Evolutionary conservation across 1,140 invertebrate genomes (phyloP).

Genomic region (Drosophila insularis): DNA sequence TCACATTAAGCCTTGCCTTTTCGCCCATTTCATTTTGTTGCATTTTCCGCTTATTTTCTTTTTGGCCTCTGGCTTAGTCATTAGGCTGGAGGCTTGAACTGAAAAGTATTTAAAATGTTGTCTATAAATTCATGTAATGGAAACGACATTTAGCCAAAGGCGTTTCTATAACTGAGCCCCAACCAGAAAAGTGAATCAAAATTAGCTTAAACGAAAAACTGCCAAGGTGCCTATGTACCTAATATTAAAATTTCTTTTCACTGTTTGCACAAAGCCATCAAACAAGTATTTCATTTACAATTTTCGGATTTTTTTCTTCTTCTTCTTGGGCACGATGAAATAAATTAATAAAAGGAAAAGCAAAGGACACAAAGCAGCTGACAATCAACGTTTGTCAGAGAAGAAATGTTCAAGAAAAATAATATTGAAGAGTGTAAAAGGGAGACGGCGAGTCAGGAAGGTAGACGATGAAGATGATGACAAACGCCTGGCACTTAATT

Average conservation of each 20-base stretch:
- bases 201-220: constrained; percentile 21
- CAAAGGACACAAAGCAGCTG: constrained; percentile 7
- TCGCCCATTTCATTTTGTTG: constrained; percentile 65
- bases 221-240: constrained; percentile 11
- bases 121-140: constrained; percentile 45
- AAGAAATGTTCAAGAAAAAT: neutral
- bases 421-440: neutral
- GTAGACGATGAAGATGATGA: constrained; percentile 22
- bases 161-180: constrained; percentile 2
- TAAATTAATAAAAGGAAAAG: constrained; percentile 63
- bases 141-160: constrained; percentile 21
- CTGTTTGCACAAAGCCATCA: constrained; percentile 39
- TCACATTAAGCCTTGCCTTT: constrained; percentile 62
- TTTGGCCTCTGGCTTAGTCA: constrained; percentile 56
- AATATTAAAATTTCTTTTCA: constrained; percentile 41
- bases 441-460: neutral
- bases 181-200: constrained; percentile 9
- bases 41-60: constrained; percentile 57
- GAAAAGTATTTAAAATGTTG: constrained; percentile 55
- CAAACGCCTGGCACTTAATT: constrained; percentile 72
- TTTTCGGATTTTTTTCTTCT: constrained; percentile 2
- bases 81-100: constrained; percentile 50
- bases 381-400: constrained; percentile 22
- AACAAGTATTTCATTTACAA: constrained; percentile 69
- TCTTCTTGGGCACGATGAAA: constrained; percentile 47